phyloP scores from a whole-genome alignment of 2,797 vertebrate genomes.

The Silurus aristotelis region DNA sequence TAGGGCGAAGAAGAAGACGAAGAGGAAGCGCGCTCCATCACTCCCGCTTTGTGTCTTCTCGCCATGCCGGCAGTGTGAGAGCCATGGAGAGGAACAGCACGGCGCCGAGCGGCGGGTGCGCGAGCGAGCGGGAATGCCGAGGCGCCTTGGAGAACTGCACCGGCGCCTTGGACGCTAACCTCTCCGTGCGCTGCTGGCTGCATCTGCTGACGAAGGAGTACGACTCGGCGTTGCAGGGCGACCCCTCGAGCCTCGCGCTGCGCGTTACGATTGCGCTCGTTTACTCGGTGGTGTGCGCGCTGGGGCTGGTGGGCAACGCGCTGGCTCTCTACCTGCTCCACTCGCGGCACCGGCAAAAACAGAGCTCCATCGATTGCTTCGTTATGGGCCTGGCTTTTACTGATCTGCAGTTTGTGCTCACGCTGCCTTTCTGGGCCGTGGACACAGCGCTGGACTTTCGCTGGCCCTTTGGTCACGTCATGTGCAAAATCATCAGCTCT shows the following conservation, averaged over 20 bases:
- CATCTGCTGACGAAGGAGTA: constrained; percentile 74
- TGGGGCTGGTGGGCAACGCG: constrained; percentile 79
- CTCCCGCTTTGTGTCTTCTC: not conserved
- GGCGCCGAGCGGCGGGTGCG: constrained; percentile 65
- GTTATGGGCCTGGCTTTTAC: constrained; percentile 78
- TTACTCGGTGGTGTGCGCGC: constrained; percentile 77
- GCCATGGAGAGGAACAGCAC: constrained; percentile 72
- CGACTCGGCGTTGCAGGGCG: constrained; percentile 70
- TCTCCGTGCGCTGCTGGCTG: constrained; percentile 79
- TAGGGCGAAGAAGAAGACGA: too few relatives aligned
- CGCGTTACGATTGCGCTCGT: constrained; percentile 77
- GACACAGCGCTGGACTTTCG: constrained; percentile 78
- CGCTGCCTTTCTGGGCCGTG: constrained; percentile 77
- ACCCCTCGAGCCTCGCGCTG: constrained; percentile 70
- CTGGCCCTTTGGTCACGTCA: constrained; percentile 75
- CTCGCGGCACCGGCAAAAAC: constrained; percentile 76
- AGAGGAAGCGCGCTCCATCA: not conserved
- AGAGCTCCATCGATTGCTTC: constrained; percentile 75
- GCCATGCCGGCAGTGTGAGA: constrained; percentile 42
- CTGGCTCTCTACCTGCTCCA: constrained; percentile 78
- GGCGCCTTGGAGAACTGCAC: constrained; percentile 63
- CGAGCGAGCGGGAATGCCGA: constrained; percentile 68
- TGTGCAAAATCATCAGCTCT: constrained; percentile 79
- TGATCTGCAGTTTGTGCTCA: constrained; percentile 78
- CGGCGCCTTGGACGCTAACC: constrained; percentile 61